Evolutionary conservation across 2,888 invertebrate species (phyloP), one percentile per base, ranked within the genome.

Genomic region (Bedellia somnulentella): DNA sequence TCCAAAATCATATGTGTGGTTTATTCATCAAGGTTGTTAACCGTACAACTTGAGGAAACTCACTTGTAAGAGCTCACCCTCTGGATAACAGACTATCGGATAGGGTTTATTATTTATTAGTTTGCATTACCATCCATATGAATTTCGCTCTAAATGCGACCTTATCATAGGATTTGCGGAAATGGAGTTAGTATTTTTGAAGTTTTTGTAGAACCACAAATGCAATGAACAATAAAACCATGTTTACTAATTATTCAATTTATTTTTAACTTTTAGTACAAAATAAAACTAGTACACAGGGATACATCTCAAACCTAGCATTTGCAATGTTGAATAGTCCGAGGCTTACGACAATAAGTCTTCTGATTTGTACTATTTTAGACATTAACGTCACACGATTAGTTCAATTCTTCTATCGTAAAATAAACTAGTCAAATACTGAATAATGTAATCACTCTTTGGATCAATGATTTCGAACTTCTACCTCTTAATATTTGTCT

Each of bases 281-380:
- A 77, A 76, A 77, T 76, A 77, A 76, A 77, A 76, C 75, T 78
- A 76, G 75, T 76, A 76, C 76, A 77, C 76, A 70, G 73, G 75
- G 73, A 70, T 78, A 76, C 75, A 77, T 71, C 67, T 75, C 71
- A 76, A 75, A 73, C 73, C 73, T 77, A 77, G 67, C 67, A 73
- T 75, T 76, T 68, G 68, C 67, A 75, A 64, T 71, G 75, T 67
- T 71, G 73, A 75, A 73, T 71, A 68, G 70, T 73, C 71, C 63
- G 73, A 73, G 67, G 71, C 71, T 73, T 77, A 76, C 67, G 73
- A 73, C 75, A 70, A 75, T 75, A 75, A 77, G 77, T 77, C 77
- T 77, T 77, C 75, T 71, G 73, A 76, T 77, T 77, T 77, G 77
- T 77, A 77, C 77, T 77, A 77, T 77, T 77, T 70, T 73, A 76